phyloP scores from a whole-genome alignment of 2,797 vertebrate species.

The Pagetopsis macropterus region DNA sequence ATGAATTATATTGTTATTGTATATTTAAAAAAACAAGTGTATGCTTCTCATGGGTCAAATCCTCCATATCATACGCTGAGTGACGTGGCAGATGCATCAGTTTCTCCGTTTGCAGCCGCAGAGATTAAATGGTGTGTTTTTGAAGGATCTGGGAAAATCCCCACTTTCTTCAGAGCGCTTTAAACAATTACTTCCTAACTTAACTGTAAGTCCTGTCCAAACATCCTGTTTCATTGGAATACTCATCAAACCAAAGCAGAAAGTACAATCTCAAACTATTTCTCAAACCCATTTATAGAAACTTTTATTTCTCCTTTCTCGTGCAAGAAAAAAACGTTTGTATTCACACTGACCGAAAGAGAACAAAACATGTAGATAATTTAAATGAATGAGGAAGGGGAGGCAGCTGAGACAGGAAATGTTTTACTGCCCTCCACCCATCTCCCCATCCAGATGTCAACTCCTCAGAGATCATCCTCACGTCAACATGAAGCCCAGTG shows the following conservation, averaged over 20 bases:
- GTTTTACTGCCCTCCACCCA: slow-evolving; percentile 70
- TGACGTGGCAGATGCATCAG: not conserved
- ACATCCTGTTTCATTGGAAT: slow-evolving; percentile 46
- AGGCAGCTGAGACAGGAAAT: slow-evolving; percentile 69
- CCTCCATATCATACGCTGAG: slow-evolving; percentile 11
- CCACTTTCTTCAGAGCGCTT: slow-evolving; percentile 12
- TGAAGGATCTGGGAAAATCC: not conserved
- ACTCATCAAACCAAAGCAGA: slow-evolving; percentile 21
- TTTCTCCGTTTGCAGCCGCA: not conserved
- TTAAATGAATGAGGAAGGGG: slow-evolving; percentile 26
- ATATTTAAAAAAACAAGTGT: not conserved
- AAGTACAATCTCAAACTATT: slow-evolving; percentile 4
- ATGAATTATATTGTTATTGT: not conserved
- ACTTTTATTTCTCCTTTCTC: slow-evolving; percentile 4
- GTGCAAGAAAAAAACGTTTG: not conserved
- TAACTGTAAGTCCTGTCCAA: slow-evolving; percentile 35
- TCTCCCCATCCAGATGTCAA: slow-evolving; percentile 73
- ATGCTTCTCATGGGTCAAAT: slow-evolving; percentile 10
- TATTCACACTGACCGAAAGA: slow-evolving; percentile 28
- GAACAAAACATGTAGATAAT: not conserved
- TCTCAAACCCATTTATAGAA: slow-evolving; percentile 12
- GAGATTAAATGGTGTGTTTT: not conserved
- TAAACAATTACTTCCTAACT: slow-evolving; percentile 37
- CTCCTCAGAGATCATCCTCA: slow-evolving; percentile 71
- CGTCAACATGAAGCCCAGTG: slow-evolving; percentile 60